phyloP scores from a whole-genome alignment of 35 echinoderm and acorn worm species.

The Strongylocentrotus purpuratus region DNA sequence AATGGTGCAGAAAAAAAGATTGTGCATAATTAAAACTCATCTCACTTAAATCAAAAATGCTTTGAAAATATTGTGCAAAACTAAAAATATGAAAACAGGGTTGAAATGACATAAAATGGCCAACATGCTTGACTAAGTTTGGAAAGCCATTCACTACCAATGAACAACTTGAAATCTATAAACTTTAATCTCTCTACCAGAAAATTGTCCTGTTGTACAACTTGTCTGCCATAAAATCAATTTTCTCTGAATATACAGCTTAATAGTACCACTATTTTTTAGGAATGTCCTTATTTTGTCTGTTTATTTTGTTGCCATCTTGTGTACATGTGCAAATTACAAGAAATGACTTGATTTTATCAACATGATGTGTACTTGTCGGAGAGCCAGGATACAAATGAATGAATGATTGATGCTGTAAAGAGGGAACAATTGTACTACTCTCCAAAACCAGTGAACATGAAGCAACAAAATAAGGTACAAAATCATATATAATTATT shows the following conservation, averaged over 20 bases:
- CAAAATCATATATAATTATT: no score
- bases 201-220: no score
- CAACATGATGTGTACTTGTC: no score
- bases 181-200: neutral
- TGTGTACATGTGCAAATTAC: no score
- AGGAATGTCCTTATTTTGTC: no score
- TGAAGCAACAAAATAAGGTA: neutral
- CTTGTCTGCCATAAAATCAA: no score
- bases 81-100: neutral
- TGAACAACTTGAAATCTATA: neutral
- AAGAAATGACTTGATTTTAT: no score
- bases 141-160: neutral
- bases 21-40: neutral
- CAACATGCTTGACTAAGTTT: neutral
- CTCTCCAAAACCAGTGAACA: neutral
- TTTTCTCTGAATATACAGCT: no score
- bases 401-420: neutral
- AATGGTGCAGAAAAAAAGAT: neutral
- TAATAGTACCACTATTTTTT: no score
- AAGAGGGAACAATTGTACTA: neutral
- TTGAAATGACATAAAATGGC: neutral
- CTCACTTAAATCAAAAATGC: neutral
- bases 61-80: neutral
- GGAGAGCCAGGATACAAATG: neutral
- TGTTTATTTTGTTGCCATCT: no score